A percentile compares a stretch with the other conserved stretches of the same genome.
phyloP scores from a whole-genome alignment of 92 coral and sea anemone genomes.

The Siderastrea siderea region DNA sequence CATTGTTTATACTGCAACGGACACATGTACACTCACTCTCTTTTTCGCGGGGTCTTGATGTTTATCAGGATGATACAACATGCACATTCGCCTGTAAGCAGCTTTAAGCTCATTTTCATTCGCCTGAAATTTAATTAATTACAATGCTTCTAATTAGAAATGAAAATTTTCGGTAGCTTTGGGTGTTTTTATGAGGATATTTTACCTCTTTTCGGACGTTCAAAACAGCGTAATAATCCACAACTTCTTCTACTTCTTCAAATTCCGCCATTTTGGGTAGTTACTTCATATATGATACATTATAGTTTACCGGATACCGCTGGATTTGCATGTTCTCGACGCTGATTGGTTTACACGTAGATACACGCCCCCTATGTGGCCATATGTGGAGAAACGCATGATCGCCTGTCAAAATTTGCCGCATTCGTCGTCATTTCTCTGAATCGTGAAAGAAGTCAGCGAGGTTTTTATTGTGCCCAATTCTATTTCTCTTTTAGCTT shows the following conservation, averaged over 20 bases:
- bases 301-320: constrained; percentile 25
- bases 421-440: not conserved
- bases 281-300: no score
- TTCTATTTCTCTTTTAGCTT: not conserved
- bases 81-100: constrained; percentile 95
- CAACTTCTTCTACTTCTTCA: constrained; percentile 71
- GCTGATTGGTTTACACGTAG: constrained; percentile 48
- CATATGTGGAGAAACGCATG: constrained; percentile 54
- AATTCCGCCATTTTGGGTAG: constrained; percentile 93
- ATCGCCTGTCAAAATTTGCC: not conserved
- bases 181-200: not conserved
- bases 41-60: constrained; percentile 89
- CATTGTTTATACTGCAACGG: not conserved
- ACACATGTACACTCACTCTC: constrained; percentile 56
- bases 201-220: constrained; percentile 94
- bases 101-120: constrained; percentile 89
- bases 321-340: constrained; percentile 13
- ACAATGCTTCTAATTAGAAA: not conserved
- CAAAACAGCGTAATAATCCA: constrained; percentile 91
- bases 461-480: not conserved
- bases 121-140: constrained; percentile 68
- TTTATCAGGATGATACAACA: constrained; percentile 94
- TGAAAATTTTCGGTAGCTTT: not conserved
- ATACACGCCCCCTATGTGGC: constrained; percentile 50
- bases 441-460: not conserved